phyloP scores from a whole-genome alignment of 2,797 vertebrate genomes.

The Sternotherus odoratus region DNA sequence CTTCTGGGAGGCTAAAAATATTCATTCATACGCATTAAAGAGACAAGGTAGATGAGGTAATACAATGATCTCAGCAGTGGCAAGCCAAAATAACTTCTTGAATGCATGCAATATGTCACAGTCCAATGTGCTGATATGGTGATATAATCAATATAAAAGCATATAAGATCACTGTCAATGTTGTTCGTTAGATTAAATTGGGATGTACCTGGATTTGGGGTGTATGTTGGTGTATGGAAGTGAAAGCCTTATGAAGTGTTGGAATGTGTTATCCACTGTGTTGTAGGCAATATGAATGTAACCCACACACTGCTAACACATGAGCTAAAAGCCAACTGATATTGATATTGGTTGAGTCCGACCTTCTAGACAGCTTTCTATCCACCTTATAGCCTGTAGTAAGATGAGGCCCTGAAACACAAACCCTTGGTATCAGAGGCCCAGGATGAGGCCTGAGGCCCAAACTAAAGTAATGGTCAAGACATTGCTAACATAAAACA shows the following conservation, averaged over 20 bases:
- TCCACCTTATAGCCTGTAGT: no score
- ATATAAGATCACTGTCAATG: not conserved
- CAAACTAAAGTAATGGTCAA: no score
- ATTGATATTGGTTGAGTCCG: no score
- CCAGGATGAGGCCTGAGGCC: no score
- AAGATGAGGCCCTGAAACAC: no score
- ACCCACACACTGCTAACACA: no score
- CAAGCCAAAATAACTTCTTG: not conserved
- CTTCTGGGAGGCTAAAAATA: not conserved
- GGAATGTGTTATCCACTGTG: not conserved
- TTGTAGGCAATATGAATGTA: not conserved
- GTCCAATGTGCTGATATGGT: not conserved
- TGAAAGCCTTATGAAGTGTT: not conserved
- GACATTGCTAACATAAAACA: no score
- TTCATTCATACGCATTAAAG: not conserved
- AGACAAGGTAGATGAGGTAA: not conserved
- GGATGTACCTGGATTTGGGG: not conserved
- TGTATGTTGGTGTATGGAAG: no score
- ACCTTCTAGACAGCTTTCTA: no score
- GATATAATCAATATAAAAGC: not conserved
- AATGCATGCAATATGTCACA: not conserved
- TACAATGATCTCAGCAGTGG: not conserved
- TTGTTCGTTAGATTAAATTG: not conserved
- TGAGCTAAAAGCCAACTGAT: no score
- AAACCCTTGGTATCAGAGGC: no score